phyloP scores from a whole-genome alignment of 2,888 invertebrate species.

The Noctua pronuba region DNA sequence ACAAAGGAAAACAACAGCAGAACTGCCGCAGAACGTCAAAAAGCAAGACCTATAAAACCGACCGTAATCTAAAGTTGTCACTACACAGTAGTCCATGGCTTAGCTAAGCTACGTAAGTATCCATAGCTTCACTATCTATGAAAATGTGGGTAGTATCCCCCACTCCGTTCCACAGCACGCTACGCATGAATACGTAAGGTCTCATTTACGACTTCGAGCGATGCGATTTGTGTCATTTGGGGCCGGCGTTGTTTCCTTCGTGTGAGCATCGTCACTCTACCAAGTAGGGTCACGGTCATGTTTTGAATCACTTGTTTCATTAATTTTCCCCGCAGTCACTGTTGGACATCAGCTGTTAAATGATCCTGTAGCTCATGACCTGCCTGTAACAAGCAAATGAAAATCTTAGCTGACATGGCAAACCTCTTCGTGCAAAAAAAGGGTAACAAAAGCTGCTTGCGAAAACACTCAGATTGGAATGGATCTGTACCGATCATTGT shows the following conservation, averaged over 20 bases:
- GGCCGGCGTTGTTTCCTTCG: not conserved
- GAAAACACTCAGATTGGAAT: not conserved
- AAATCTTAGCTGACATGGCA: not conserved
- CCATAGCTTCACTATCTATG: not conserved
- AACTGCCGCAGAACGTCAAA: not conserved
- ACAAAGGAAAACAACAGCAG: slow-evolving; percentile 43
- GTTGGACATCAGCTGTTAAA: not conserved
- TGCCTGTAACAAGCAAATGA: no score
- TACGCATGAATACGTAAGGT: not conserved
- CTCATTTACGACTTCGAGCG: not conserved
- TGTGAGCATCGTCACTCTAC: not conserved
- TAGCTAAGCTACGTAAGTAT: not conserved
- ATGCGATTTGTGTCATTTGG: not conserved
- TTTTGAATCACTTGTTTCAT: not conserved
- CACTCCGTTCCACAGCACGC: not conserved
- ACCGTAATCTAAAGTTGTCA: slow-evolving; percentile 11
- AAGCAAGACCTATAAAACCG: slow-evolving; percentile 9
- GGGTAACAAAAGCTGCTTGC: no score
- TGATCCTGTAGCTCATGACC: not conserved
- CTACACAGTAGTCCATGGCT: not conserved
- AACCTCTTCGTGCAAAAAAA: not conserved
- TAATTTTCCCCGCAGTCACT: not conserved
- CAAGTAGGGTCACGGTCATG: not conserved
- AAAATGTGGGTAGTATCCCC: not conserved
- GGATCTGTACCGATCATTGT: not conserved